phyloP scores from a whole-genome alignment of 1,140 invertebrate genomes.

The Neodiprion lecontei region DNA sequence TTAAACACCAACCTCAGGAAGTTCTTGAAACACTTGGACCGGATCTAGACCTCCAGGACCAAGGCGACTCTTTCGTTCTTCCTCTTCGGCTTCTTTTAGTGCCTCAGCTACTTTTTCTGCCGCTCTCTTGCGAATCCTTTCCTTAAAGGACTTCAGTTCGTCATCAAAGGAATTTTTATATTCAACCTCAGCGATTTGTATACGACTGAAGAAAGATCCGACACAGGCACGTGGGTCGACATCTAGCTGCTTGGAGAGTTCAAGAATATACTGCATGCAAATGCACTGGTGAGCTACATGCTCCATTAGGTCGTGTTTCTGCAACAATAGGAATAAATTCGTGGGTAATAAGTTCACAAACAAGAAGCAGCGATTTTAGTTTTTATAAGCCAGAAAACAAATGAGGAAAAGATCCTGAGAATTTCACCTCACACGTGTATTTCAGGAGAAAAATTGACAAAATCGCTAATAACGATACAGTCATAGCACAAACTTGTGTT shows the following conservation, averaged over 20 bases:
- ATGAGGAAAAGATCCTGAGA: too few species aligned
- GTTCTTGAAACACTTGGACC: constrained; percentile 92
- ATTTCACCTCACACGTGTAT: too few species aligned
- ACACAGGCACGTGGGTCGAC: constrained; percentile 93
- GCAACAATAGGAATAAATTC: constrained; percentile 40
- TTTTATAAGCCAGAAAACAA: too few species aligned
- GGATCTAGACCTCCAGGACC: constrained; percentile 98
- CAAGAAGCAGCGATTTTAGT: too few species aligned
- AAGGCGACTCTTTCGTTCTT: constrained; percentile 85
- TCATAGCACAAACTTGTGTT: not conserved
- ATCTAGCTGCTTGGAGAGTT: constrained; percentile 93
- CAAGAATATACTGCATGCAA: constrained; percentile 98
- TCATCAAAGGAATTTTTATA: constrained; percentile 96
- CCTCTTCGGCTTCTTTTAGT: constrained; percentile 81
- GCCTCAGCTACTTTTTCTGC: constrained; percentile 88
- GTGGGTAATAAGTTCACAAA: too few species aligned
- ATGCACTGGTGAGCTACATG: constrained; percentile 98
- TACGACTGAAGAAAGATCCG: constrained; percentile 91
- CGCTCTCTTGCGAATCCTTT: constrained; percentile 86
- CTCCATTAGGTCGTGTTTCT: constrained; percentile 93
- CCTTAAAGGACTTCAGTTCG: constrained; percentile 90
- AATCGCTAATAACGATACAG: constrained; percentile 3
- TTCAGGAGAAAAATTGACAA: not conserved
- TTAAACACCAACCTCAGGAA: constrained; percentile 78
- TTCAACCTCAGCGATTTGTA: constrained; percentile 88